phyloP scores from a whole-genome alignment of 2,113 vertebrate genomes.

The Cyrtonyx montezumae region DNA sequence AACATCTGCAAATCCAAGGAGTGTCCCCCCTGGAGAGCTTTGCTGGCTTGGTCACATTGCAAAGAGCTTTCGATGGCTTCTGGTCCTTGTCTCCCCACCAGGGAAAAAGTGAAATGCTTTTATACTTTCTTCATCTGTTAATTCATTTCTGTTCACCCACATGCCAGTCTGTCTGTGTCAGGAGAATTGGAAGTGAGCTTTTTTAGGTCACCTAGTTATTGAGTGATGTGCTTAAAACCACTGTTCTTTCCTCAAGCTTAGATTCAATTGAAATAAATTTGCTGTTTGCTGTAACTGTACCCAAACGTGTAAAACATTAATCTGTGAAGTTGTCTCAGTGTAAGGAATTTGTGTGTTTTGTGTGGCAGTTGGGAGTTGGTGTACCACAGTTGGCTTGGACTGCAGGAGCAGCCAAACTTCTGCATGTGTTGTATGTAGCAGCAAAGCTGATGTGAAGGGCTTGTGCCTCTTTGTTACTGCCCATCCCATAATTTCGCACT shows the following conservation, averaged over 20 bases:
- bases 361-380: fast-evolving
- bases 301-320: fast-evolving
- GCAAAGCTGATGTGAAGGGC: not conserved
- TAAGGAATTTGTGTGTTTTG: fast-evolving
- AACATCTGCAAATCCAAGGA: fast-evolving
- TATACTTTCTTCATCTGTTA: fast-evolving
- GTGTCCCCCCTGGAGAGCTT: fast-evolving
- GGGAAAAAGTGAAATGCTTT: no score
- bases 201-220: not conserved
- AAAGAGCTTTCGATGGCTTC: fast-evolving
- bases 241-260: fast-evolving
- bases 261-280: not conserved
- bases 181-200: not conserved
- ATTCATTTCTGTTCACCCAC: fast-evolving
- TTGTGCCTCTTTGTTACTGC: not conserved
- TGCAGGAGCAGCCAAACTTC: fast-evolving
- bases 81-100: fast-evolving
- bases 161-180: fast-evolving
- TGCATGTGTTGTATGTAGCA: not conserved
- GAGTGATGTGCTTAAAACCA: not conserved
- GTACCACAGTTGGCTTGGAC: not conserved
- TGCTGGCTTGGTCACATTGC: fast-evolving
- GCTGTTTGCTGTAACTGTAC: not conserved
- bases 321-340: not conserved
- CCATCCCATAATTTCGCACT: fast-evolving